Evolutionary conservation across 1,140 invertebrate genomes (phyloP), one percentile per base, ranked within the genome.

Genomic region (Rhyacophila brunnea): DNA sequence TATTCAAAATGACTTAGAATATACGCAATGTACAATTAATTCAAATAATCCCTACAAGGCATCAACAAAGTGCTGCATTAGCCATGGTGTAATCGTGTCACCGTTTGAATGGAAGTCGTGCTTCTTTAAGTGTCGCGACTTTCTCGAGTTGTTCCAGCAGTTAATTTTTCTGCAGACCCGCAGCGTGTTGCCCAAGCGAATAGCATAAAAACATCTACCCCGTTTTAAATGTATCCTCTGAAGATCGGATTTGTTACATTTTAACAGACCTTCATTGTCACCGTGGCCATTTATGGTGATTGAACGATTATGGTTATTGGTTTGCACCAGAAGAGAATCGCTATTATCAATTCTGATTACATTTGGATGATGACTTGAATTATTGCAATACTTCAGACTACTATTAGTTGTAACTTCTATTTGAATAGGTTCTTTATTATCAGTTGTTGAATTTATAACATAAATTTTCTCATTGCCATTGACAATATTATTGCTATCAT

Each of bases 21-120:
- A 46, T 6, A 19, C 15, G 14, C 17, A 48, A 14, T 6, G 2
- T 10, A 43, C 36, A 47, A 48, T 36, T 57, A 36, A 32, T 36
- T 57, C 20, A 57, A 59, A 55, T 49, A 64, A 47, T 49, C 54
- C 58, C 58, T 65, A 65, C 63, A 65, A 61, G 42, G 58, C 54
- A 46, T 65, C 63, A n/a, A 61, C 63, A 51, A 65, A 58, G 34
- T 65, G 63, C 32, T 65, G 63, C 10, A 61, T 46, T 13, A 65
- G 40, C 63, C 58, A 65, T 17, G 63, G 63, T 11, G 55, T 53
- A 6, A 61, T 32, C 6, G 44, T 35, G 14, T 61, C 63, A n/a
- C 50, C 46, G 42, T 65, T 55, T 10, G 60, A 34, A 48, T 61
- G 58, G 28, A 52, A 54, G 17, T 65, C 54, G n/a, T 38, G 34